Base-by-base conservation (phyloP, 2,888 invertebrate species). In the Sphaerophoria rueppellii region DNA sequence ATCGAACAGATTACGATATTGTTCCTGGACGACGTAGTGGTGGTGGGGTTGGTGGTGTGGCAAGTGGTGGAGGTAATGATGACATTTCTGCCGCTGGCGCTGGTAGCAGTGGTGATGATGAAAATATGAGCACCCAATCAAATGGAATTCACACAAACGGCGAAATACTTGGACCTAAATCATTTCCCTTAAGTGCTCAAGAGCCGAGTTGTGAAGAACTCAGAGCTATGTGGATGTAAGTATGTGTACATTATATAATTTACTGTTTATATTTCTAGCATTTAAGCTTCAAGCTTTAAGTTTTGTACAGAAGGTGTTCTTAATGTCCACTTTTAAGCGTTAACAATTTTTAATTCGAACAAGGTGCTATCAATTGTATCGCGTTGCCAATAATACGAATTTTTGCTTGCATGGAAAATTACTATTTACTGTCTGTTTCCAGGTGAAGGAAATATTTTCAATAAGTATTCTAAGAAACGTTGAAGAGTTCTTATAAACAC, bases 141-240 rank as follows among this genome's bases (percentile, higher is more conserved):
- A 76, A 50, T 34, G 63, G 72, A 9, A n/a, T 85, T 7, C 67
- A 81, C 43, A 55, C 81, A 58, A 81, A 85, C 46, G 89, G 90
- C 1, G 91, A 91, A 87, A 89, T 91, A 6, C 88, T 91, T 79
- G 90, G 89, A 0, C 89, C 91, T 3, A 90, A 90, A 87, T 89
- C 91, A 34, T 89, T 90, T 74, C 88, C 90, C 5, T 73, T 91
- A 1, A 90, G 89, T 69, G 88, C 89, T 11, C 90, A 91, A 78
- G 97, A 97, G 89, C 97, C 97, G 0, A 95, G 95, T 69, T 98
- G 98, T 91, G 96, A 97, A 87, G 96, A 97, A 90, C 93, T 98
- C 63, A 95, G 97, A 81, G 96, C 96, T 9, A 97, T 98, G 97
- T 98, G 97, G 98, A 95, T 94, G 94, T 94, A 88, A 88, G 89